A percentile compares a stretch with the other conserved stretches of the same genome.
Conservation (phyloP, 2,113 vertebrate genomes). For the Ovibos moschatus region DNA sequence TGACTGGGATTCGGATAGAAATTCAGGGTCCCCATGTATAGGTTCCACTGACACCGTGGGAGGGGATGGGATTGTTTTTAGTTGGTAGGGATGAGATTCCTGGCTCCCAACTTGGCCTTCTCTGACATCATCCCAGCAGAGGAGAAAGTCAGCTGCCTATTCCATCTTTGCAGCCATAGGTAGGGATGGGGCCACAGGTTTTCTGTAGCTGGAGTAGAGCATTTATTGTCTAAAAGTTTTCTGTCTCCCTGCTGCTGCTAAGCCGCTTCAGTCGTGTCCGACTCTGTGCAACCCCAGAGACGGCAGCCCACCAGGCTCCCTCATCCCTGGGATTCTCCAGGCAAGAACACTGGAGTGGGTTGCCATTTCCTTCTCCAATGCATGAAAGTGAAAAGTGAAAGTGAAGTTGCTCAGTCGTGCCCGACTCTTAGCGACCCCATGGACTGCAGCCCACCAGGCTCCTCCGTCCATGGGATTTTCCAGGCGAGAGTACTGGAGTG, state of each 20-base stretch:
- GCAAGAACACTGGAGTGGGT: no score
- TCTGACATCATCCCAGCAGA: background rate
- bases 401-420: no score
- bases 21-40: background rate
- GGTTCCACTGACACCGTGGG: background rate
- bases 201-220: background rate
- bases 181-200: background rate
- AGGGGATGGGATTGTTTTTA: background rate
- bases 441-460: no score
- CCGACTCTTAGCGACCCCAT: no score
- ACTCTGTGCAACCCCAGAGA: no score
- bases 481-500: no score
- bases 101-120: background rate
- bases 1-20: background rate
- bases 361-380: no score
- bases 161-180: background rate
- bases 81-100: background rate
- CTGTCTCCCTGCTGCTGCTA: background rate
- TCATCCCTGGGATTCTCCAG: no score
- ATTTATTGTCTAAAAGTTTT: background rate
- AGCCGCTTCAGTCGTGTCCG: fast-evolving
- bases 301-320: no score
- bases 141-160: background rate
- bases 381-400: no score
- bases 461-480: no score